Evolutionary conservation across 2,113 vertebrate genomes (phyloP), one percentile per base, ranked within the genome.

Genomic region (Ceyx melanurus): DNA sequence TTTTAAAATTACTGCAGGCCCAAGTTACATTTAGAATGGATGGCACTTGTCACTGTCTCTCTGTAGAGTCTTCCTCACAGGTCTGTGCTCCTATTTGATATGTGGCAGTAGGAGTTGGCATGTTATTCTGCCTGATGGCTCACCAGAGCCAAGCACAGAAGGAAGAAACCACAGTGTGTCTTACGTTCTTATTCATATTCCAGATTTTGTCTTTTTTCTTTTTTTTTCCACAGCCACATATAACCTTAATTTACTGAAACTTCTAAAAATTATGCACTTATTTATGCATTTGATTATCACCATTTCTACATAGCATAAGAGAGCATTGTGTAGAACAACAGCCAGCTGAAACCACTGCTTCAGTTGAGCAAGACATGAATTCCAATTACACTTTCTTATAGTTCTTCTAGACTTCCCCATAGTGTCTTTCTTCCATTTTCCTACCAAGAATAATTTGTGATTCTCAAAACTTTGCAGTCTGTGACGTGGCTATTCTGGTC

Each of bases 41-140:
- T 22, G 1, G 1, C 14, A 31, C 72, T 35, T 1, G 0, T 64
- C 4, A 0, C 26, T 45, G 62, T 13, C 26, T 57, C 56, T 51
- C 50, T 54, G 51, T 51, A 76, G 45, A 10, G 33, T 76, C 51
- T 66, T n/a, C 35, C 12, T 0, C 0, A 9, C 31, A 17, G 31
- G 33, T 40, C 33, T 81, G 25, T 22, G 29, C 12, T 54, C 42
- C 45, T 48, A 1, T 61, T 17, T 6, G 8, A 84, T 0, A 3
- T 0, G 4, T 37, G 50, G 35, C 17, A 23, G 33, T 8, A 54
- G 64, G 22, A 60, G 29, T 15, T n/a, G 64, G 13, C 13, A 8
- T 26, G 25, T 14, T 81, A 0, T 28, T 65, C 75, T 43, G 22
- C 13, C 22, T 19, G 22, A 54, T 33, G 40, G 43, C 40, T 48